Evolutionary conservation across 2,888 invertebrate species (phyloP).

Genomic region (Melinopterus prodromus): DNA sequence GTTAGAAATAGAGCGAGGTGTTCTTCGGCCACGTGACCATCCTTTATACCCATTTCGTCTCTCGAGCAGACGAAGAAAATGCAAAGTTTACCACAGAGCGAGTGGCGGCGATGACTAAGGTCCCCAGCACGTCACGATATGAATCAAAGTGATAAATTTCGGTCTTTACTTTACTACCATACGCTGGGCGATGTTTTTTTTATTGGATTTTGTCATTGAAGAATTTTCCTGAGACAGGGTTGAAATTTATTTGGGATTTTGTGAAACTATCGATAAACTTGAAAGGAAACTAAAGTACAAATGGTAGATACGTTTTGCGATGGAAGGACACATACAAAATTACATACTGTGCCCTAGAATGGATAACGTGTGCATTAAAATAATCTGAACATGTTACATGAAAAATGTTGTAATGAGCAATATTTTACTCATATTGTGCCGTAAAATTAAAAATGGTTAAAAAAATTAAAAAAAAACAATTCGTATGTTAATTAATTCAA

Average conservation of each 20-base stretch:
- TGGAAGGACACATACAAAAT: no score
- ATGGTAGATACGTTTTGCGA: no score
- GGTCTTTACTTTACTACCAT: background rate
- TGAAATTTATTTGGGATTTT: background rate
- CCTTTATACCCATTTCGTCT: background rate
- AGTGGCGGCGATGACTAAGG: background rate
- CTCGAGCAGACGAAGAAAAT: background rate
- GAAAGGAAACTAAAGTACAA: no score
- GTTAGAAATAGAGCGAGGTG: conserved; percentile 22
- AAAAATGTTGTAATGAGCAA: no score
- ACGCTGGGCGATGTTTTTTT: background rate
- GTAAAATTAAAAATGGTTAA: no score
- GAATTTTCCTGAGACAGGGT: background rate
- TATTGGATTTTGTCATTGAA: background rate
- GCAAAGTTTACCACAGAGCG: background rate
- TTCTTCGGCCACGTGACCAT: background rate
- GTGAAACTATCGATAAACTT: background rate
- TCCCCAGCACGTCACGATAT: background rate
- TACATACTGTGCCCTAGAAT: no score
- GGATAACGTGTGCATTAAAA: no score
- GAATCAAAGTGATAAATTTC: background rate
- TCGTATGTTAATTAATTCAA: no score
- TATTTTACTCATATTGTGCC: no score
- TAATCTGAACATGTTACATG: no score
- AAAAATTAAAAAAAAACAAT: no score